Evolutionary conservation across 2,797 vertebrate genomes (phyloP).

Genomic region (Pseudochirops cupreus): DNA sequence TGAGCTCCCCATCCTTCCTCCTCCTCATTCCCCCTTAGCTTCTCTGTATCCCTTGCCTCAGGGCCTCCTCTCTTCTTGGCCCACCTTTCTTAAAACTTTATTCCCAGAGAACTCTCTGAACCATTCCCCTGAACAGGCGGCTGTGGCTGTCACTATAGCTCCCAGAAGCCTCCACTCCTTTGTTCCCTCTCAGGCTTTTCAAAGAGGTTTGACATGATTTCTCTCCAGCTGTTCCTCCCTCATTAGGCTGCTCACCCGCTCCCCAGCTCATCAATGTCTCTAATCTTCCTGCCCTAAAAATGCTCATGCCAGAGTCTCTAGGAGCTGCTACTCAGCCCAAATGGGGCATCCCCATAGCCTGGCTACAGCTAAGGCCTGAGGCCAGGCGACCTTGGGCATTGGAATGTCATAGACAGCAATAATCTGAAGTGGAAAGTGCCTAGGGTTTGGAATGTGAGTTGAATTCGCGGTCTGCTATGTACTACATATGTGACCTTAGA

Average conservation of each 20-base stretch:
- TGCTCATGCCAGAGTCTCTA: background rate
- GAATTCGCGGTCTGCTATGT: background rate
- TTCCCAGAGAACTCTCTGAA: background rate
- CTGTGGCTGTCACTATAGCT: background rate
- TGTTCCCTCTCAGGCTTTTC: conserved; percentile 41
- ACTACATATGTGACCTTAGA: background rate
- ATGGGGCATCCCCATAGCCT: background rate
- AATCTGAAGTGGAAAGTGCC: background rate
- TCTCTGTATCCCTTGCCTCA: background rate
- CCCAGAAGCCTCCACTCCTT: background rate
- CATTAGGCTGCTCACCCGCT: conserved; percentile 1
- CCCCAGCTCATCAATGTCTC: conserved; percentile 37
- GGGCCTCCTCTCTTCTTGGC: background rate
- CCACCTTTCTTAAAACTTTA: background rate
- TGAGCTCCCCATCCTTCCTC: background rate
- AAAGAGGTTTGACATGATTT: background rate
- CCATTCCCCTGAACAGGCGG: background rate
- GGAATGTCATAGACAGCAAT: background rate
- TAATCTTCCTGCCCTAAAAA: conserved; percentile 16
- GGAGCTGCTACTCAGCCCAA: background rate
- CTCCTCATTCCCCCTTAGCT: background rate
- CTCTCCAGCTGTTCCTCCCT: background rate
- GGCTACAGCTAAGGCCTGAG: background rate
- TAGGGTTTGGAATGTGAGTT: background rate
- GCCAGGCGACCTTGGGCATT: background rate